Conservation (phyloP, 2,113 vertebrate genomes). For the Lepus americanus region DNA sequence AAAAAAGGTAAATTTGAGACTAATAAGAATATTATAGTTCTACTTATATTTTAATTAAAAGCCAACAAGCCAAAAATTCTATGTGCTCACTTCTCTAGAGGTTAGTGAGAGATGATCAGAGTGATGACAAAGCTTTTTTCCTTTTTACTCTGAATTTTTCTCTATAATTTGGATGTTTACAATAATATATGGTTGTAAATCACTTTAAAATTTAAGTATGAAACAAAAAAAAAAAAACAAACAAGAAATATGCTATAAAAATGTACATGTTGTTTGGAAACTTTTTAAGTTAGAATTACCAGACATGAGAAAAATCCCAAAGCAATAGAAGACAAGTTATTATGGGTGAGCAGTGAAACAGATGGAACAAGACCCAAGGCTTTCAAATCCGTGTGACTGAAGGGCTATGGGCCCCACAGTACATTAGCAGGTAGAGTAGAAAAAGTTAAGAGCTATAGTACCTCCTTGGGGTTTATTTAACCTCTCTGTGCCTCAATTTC, state of each 20-base stretch:
- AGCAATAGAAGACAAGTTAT: not conserved
- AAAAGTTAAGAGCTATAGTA: not conserved
- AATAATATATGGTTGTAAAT: not conserved
- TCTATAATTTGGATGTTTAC: not conserved
- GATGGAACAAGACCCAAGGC: not conserved
- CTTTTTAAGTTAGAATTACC: not conserved
- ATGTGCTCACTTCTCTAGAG: not conserved
- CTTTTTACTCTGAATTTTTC: not conserved
- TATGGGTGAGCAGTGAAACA: not conserved
- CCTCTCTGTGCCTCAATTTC: not conserved
- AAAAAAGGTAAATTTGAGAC: not conserved
- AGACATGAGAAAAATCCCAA: conserved; percentile 32
- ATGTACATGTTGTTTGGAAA: not conserved
- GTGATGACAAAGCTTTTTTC: not conserved
- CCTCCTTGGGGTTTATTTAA: not conserved
- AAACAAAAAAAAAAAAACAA: not conserved
- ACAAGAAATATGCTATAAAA: not conserved
- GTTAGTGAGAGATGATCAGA: not conserved
- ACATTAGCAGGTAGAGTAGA: not conserved
- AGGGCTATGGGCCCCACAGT: accelerated
- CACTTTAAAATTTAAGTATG: conserved; percentile 9
- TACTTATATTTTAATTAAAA: conserved; percentile 34
- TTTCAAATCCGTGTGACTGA: not conserved
- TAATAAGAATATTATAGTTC: not conserved
- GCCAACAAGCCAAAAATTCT: not conserved